phyloP scores from a whole-genome alignment of 1,140 invertebrate genomes.

The Drosophila ohnishii region DNA sequence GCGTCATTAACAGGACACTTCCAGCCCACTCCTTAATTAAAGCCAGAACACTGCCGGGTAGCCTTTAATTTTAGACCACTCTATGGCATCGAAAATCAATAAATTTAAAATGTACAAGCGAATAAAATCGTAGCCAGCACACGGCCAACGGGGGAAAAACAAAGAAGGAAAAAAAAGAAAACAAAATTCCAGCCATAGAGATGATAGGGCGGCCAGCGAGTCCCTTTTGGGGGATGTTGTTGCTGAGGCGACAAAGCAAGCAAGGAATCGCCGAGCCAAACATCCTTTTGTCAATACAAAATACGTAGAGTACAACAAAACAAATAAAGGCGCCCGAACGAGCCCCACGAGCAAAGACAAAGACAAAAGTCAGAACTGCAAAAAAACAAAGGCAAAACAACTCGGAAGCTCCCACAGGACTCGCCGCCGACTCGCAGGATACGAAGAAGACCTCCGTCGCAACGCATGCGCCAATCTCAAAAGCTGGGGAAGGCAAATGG shows the following conservation, averaged over 20 bases:
- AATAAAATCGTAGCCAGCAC: constrained; percentile 38
- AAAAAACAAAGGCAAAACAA: constrained; percentile 58
- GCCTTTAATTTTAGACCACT: constrained; percentile 57
- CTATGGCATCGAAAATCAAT: constrained; percentile 71
- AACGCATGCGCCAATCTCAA: constrained; percentile 47
- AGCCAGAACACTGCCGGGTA: constrained; percentile 16
- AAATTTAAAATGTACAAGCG: constrained; percentile 73
- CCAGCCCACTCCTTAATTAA: constrained; percentile 58
- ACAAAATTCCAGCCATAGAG: constrained; percentile 60
- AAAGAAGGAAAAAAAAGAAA: constrained; percentile 16
- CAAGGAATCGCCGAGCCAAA: constrained; percentile 76
- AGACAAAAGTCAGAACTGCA: constrained; percentile 80
- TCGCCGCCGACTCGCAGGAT: constrained; percentile 9
- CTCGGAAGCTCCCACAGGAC: constrained; percentile 39
- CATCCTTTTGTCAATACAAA: constrained; percentile 80
- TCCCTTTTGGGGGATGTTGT: constrained; percentile 53
- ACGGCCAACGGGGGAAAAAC: constrained; percentile 10
- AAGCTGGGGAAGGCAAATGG: constrained; percentile 43
- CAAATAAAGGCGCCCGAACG: constrained; percentile 44
- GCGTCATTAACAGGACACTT: constrained; percentile 61
- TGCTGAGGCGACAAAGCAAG: constrained; percentile 63
- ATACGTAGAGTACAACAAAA: constrained; percentile 67
- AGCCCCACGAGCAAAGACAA: constrained; percentile 59
- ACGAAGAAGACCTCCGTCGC: constrained; percentile 4
- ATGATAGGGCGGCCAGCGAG: constrained; percentile 41